Conservation (phyloP, 2,888 invertebrate species). For the Siphlonurus alternatus region DNA sequence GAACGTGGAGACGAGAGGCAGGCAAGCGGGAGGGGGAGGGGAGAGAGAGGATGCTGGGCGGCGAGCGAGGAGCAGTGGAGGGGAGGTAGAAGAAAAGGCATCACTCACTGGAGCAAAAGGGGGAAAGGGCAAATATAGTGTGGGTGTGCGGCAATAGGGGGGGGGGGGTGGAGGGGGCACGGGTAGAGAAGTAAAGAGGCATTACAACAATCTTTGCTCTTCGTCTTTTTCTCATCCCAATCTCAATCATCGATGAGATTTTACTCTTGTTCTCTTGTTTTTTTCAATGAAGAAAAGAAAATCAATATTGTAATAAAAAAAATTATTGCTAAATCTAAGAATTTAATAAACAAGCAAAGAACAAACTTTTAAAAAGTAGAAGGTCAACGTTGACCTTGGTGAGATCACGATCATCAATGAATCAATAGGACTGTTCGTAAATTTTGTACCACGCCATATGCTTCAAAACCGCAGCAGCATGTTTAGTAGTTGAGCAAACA, state of each 20-base stretch:
- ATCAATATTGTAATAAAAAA: no score
- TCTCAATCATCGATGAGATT: background rate
- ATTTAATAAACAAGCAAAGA: no score
- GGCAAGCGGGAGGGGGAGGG: constrained; percentile 11
- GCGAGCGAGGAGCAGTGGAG: constrained; percentile 14
- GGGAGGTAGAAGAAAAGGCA: background rate
- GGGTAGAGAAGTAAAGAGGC: constrained; percentile 13
- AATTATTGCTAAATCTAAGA: no score
- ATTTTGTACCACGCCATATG: no score
- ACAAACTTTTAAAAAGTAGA: no score
- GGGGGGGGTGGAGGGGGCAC: background rate
- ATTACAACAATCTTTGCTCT: background rate
- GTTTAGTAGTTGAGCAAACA: no score
- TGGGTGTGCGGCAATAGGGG: background rate
- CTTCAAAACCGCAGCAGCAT: no score
- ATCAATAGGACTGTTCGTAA: background rate
- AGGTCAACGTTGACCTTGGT: background rate
- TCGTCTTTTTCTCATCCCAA: background rate
- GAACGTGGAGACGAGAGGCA: constrained; percentile 8
- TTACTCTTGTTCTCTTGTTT: background rate
- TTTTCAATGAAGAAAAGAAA: no score
- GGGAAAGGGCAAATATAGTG: constrained; percentile 14
- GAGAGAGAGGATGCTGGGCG: constrained; percentile 10
- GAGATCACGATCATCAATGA: background rate
- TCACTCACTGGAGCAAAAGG: constrained; percentile 5